Percentiles rank a stretch among this genome's conserved stretches.
Conservation (phyloP, 2,797 vertebrate species). For the Amphiprion clarkii region DNA sequence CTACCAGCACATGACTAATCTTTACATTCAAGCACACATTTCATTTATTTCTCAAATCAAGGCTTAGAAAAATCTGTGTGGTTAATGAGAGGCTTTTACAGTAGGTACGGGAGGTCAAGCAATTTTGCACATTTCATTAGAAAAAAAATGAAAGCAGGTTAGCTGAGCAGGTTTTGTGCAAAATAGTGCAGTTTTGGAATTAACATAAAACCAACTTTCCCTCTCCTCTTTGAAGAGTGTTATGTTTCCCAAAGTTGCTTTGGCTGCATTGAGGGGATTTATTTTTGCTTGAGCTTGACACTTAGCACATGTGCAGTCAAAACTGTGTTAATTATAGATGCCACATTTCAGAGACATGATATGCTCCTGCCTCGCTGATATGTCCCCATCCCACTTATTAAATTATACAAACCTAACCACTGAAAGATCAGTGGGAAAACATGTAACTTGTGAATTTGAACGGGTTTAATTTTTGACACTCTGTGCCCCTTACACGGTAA, state of each 20-base stretch:
- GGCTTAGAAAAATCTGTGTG: constrained; percentile 20
- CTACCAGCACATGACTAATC: constrained; percentile 31
- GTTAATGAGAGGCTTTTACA: constrained; percentile 17
- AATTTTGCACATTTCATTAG: constrained; percentile 26
- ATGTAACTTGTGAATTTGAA: constrained; percentile 32
- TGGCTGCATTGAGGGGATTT: constrained; percentile 44
- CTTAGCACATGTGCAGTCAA: constrained; percentile 53
- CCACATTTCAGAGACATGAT: constrained; percentile 42
- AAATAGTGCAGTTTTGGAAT: constrained; percentile 26
- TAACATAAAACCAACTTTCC: constrained; percentile 9
- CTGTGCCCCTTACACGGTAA: constrained; percentile 11
- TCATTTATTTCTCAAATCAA: constrained; percentile 20
- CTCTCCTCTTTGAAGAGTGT: constrained; percentile 19
- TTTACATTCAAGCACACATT: constrained; percentile 18
- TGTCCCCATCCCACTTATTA: constrained; percentile 34
- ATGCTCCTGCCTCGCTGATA: constrained; percentile 28
- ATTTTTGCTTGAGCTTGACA: constrained; percentile 51
- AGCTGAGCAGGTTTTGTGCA: constrained; percentile 26
- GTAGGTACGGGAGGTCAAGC: constrained; percentile 19
- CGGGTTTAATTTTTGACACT: constrained; percentile 34
- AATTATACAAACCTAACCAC: constrained; percentile 57
- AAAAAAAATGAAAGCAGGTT: constrained; percentile 19
- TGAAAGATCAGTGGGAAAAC: constrained; percentile 34
- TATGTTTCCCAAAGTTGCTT: constrained; percentile 13
- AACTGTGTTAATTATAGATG: constrained; percentile 67